Evolutionary conservation across 2,888 invertebrate species (phyloP).

Genomic region (Stenodera caucasica): DNA sequence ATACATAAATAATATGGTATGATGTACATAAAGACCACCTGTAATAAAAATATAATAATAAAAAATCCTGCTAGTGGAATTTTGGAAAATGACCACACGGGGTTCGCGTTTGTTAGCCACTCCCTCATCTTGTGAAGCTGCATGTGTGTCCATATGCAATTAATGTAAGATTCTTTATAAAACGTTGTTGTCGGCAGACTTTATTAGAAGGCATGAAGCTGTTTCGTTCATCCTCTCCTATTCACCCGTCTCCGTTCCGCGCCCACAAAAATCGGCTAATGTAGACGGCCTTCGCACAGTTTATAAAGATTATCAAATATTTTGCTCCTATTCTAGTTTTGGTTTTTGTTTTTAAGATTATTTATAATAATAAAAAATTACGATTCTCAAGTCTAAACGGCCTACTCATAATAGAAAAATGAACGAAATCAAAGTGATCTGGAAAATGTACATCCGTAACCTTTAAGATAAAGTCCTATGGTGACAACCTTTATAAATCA

Average conservation of each 20-base stretch:
- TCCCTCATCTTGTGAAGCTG: slow-evolving; percentile 25
- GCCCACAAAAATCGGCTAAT: slow-evolving; percentile 18
- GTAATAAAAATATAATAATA: slow-evolving; percentile 5
- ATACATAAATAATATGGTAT: slow-evolving; percentile 17
- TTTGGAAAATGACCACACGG: slow-evolving; percentile 28
- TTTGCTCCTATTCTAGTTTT: neutral
- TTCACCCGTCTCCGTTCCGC: slow-evolving; percentile 19
- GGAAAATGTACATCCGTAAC: slow-evolving; percentile 3
- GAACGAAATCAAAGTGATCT: neutral
- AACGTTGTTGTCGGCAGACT: slow-evolving; percentile 30
- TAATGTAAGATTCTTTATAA: slow-evolving; percentile 32
- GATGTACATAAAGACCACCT: slow-evolving; percentile 11
- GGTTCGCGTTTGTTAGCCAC: slow-evolving; percentile 21
- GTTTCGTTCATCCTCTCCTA: slow-evolving; percentile 20
- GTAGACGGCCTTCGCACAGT: slow-evolving; percentile 20
- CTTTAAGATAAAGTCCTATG: slow-evolving; percentile 8
- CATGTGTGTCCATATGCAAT: slow-evolving; percentile 33
- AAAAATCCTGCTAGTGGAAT: slow-evolving; percentile 22
- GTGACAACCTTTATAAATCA: slow-evolving; percentile 12
- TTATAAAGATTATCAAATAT: slow-evolving; percentile 18
- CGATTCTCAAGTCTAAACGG: no score
- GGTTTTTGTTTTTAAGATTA: neutral
- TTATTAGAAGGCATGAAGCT: slow-evolving; percentile 31
- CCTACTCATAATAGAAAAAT: no score
- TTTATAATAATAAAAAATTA: neutral